Percentiles rank a stretch among this genome's conserved stretches.
Evolutionary conservation across 2,797 vertebrate genomes (phyloP).

Genomic region (Sebastes variabilis): DNA sequence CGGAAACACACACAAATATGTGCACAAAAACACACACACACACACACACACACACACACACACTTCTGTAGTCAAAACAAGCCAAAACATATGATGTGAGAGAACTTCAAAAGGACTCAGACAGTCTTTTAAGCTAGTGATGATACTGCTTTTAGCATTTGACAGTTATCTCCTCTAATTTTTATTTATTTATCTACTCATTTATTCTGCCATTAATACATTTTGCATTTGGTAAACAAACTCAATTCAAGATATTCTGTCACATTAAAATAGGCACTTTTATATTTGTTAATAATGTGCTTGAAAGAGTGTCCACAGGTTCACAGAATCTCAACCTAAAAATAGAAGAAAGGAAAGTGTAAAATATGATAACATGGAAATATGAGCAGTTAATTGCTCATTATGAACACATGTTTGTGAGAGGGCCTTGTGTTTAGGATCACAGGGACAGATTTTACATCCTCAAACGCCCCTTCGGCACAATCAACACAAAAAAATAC

Average conservation of each 20-base stretch:
- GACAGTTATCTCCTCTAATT: constrained; percentile 57
- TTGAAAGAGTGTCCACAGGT: constrained; percentile 23
- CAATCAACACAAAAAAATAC: constrained; percentile 26
- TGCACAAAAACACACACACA: background rate
- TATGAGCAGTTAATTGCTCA: constrained; percentile 49
- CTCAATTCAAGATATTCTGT: constrained; percentile 19
- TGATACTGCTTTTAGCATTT: constrained; percentile 56
- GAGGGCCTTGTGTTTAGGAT: constrained; percentile 52
- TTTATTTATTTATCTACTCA: constrained; percentile 52
- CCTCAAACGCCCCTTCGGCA: constrained; percentile 57
- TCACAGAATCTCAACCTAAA: constrained; percentile 17
- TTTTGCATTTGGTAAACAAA: constrained; percentile 38
- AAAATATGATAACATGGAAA: constrained; percentile 47
- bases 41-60: background rate
- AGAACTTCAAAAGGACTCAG: constrained; percentile 55
- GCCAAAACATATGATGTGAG: constrained; percentile 64
- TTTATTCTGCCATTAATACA: constrained; percentile 39
- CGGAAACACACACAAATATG: background rate
- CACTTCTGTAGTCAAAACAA: constrained; percentile 64
- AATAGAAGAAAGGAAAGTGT: constrained; percentile 44
- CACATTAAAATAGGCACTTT: constrained; percentile 21
- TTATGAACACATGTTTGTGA: constrained; percentile 58
- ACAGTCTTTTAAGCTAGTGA: constrained; percentile 55
- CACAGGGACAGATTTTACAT: constrained; percentile 56
- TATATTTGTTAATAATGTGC: constrained; percentile 17